phyloP scores from a whole-genome alignment of 2,888 invertebrate species.

The Drosophila longiperda region DNA sequence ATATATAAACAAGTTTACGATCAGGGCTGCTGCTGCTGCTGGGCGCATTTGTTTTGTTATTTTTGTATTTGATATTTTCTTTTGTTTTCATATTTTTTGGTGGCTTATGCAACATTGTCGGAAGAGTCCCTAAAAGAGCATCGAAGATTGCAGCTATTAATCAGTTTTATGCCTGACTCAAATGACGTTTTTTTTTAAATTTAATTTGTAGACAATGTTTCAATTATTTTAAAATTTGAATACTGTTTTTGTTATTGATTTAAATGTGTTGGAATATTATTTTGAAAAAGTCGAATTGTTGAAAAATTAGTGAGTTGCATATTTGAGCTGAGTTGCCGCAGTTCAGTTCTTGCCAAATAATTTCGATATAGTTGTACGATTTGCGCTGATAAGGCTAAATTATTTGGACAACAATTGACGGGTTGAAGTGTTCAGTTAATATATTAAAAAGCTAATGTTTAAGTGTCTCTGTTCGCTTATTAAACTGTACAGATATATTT shows the following conservation, averaged over 20 bases:
- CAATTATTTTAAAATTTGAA: background rate
- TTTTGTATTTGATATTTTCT: conserved; percentile 2
- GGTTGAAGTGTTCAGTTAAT: conserved; percentile 2
- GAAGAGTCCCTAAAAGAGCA: conserved; percentile 25
- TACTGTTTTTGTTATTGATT: too few species aligned
- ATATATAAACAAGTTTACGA: conserved; percentile 47
- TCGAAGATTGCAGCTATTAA: background rate
- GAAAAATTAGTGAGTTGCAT: too few species aligned
- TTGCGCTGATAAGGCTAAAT: conserved; percentile 24
- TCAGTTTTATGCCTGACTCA: background rate
- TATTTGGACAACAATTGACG: conserved; percentile 17
- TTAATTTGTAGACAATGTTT: too few species aligned
- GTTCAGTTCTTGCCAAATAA: background rate
- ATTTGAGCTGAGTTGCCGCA: too few species aligned
- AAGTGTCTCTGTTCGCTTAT: conserved; percentile 4
- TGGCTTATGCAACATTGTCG: conserved; percentile 46
- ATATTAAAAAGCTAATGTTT: background rate
- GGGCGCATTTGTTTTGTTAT: conserved; percentile 18
- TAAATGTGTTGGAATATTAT: too few species aligned
- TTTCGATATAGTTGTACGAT: background rate
- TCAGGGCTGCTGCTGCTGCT: conserved; percentile 48
- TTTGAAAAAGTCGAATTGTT: too few species aligned
- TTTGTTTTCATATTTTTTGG: background rate
- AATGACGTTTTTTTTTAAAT: background rate
- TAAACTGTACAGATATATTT: background rate